Percentiles rank a stretch among this genome's conserved stretches.
phyloP scores from a whole-genome alignment of 2,797 vertebrate species.

The Scomberomorus guttatus region DNA sequence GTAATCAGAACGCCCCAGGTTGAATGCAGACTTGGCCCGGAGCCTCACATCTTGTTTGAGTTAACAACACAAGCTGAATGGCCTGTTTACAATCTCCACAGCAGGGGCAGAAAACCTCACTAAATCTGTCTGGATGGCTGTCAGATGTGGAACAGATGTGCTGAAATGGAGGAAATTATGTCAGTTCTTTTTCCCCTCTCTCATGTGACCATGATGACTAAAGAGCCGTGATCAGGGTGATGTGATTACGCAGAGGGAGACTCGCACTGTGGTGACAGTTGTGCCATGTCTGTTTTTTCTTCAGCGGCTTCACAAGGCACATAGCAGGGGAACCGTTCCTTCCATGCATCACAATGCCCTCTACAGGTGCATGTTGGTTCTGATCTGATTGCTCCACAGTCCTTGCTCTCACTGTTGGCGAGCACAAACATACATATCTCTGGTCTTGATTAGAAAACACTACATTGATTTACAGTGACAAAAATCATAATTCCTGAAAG shows the following conservation, averaged over 20 bases:
- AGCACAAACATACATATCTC: not conserved
- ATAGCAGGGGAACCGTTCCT: conserved; percentile 34
- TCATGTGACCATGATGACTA: conserved; percentile 79
- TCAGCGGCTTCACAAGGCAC: conserved; percentile 43
- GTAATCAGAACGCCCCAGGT: conserved; percentile 72
- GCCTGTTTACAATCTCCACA: conserved; percentile 82
- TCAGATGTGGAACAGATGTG: conserved; percentile 85
- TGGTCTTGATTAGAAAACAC: not conserved
- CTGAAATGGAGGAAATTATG: conserved; percentile 82
- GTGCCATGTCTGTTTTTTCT: conserved; percentile 61
- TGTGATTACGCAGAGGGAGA: conserved; percentile 70
- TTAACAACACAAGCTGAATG: conserved; percentile 78
- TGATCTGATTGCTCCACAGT: conserved; percentile 23
- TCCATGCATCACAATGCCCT: conserved; percentile 75
- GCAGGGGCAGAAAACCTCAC: conserved; percentile 72
- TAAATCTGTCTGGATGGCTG: conserved; percentile 77
- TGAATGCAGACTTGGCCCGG: conserved; percentile 68
- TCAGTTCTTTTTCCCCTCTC: conserved; percentile 72
- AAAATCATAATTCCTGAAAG: conserved; percentile 1
- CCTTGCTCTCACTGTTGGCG: not conserved
- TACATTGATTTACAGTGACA: conserved; percentile 14
- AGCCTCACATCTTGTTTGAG: conserved; percentile 80
- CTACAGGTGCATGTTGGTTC: conserved; percentile 71
- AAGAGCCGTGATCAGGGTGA: conserved; percentile 70
- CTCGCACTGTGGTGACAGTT: conserved; percentile 66